phyloP scores from a whole-genome alignment of 2,888 invertebrate species.

The Oithona nana region DNA sequence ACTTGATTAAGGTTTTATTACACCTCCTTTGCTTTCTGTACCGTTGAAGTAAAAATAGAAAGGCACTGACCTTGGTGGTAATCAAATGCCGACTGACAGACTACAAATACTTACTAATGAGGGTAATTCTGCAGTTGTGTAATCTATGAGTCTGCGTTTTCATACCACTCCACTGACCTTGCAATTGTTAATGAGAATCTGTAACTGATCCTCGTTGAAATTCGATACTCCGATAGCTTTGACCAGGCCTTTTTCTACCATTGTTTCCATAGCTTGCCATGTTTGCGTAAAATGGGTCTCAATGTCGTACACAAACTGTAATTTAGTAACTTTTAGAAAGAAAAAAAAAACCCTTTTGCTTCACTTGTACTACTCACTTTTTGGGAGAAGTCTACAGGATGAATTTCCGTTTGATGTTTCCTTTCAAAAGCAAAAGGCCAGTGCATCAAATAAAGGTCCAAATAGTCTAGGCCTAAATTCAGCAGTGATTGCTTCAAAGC shows the following conservation, averaged over 20 bases:
- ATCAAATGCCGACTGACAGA: no score
- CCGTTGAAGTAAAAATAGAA: no score
- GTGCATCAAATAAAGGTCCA: conserved; percentile 75
- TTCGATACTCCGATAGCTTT: conserved; percentile 61
- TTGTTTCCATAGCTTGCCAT: conserved; percentile 51
- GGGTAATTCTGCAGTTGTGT: no score
- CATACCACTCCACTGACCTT: no score
- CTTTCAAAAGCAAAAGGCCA: conserved; percentile 51
- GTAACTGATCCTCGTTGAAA: conserved; percentile 54
- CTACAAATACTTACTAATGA: no score
- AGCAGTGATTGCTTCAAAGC: conserved; percentile 47
- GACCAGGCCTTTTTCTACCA: conserved; percentile 45
- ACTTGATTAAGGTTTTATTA: no score
- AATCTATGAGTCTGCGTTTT: no score
- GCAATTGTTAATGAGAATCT: conserved; percentile 40
- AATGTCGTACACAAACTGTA: not conserved
- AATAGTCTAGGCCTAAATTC: conserved; percentile 50
- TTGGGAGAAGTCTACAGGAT: conserved; percentile 26
- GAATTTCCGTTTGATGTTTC: conserved; percentile 25
- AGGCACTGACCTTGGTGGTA: no score
- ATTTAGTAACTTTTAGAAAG: not conserved
- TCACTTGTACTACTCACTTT: conserved; percentile 21
- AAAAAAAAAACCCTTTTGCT: not conserved
- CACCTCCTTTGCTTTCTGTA: no score
- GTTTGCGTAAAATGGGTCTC: conserved; percentile 50